Percentiles rank a stretch among this genome's conserved stretches.
phyloP scores from a whole-genome alignment of 2,888 invertebrate species.

The Dasypogon diadema region DNA sequence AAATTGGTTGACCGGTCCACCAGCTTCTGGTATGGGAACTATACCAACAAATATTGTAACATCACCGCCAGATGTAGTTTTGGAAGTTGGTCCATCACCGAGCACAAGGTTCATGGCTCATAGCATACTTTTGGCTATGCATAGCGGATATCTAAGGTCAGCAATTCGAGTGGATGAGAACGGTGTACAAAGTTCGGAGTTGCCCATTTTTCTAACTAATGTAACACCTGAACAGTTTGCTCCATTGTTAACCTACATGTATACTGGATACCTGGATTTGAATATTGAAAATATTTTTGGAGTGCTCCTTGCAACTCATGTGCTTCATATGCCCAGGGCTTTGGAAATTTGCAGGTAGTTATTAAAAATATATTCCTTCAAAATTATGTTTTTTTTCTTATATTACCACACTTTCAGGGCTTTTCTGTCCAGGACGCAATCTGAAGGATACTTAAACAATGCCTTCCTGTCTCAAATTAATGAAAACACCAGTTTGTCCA shows the following conservation, averaged over 20 bases:
- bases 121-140: conserved; percentile 74
- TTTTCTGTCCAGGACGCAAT: conserved; percentile 72
- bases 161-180: conserved; percentile 70
- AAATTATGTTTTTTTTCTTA: neutral
- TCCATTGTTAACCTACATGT: conserved; percentile 79
- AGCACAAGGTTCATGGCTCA: conserved; percentile 78
- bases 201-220: conserved; percentile 70
- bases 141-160: conserved; percentile 80
- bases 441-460: conserved; percentile 64
- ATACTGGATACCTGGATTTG: conserved; percentile 79
- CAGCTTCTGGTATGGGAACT: conserved; percentile 60
- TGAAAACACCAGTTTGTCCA: conserved; percentile 54
- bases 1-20: conserved; percentile 67
- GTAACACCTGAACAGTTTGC: conserved; percentile 75
- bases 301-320: conserved; percentile 78
- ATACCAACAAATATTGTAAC: conserved; percentile 58
- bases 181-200: conserved; percentile 33
- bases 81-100: conserved; percentile 74
- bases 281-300: conserved; percentile 79
- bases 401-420: conserved; percentile 64
- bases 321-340: conserved; percentile 80
- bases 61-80: conserved; percentile 73
- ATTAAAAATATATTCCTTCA: neutral
- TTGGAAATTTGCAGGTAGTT: conserved; percentile 74
- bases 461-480: conserved; percentile 54